phyloP scores from a whole-genome alignment of 2,113 vertebrate genomes.

The Alligator mississippiensis region DNA sequence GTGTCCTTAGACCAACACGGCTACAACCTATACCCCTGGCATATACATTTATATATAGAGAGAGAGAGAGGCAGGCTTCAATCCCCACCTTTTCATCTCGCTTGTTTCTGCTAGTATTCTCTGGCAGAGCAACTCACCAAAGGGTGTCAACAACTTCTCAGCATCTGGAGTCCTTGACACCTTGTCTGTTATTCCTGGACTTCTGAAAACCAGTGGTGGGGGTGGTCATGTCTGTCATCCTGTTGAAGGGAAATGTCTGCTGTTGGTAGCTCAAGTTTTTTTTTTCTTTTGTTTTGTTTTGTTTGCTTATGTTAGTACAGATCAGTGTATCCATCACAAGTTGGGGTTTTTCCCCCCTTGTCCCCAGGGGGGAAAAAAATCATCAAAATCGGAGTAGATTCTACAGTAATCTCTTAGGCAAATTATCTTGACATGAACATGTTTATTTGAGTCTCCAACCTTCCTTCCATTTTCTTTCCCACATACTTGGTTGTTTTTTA shows the following conservation, averaged over 20 bases:
- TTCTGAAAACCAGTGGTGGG: rapidly evolving
- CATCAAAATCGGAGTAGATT: neutral
- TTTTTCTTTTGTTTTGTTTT: neutral
- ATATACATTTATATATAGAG: rapidly evolving
- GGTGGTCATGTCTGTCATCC: rapidly evolving
- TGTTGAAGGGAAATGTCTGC: neutral
- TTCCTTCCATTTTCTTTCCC: neutral
- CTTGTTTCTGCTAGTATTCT: neutral
- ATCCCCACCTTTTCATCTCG: neutral
- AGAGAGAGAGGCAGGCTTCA: neutral
- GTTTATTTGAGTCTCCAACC: neutral
- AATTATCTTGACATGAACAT: rapidly evolving
- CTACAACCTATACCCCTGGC: neutral
- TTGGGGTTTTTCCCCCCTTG: neutral
- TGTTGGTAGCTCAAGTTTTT: rapidly evolving
- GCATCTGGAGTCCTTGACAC: rapidly evolving
- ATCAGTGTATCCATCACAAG: rapidly evolving
- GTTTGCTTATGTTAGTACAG: neutral
- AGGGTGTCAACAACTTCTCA: rapidly evolving
- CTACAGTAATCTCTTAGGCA: rapidly evolving
- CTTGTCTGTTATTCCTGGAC: rapidly evolving
- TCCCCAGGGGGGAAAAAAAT: rapidly evolving
- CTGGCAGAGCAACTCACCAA: rapidly evolving
- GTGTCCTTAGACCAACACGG: too few relatives aligned
- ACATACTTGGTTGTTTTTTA: rapidly evolving